Evolutionary conservation across 2,888 invertebrate species (phyloP), one percentile per base, ranked within the genome.

Genomic region (Brenthis ino): DNA sequence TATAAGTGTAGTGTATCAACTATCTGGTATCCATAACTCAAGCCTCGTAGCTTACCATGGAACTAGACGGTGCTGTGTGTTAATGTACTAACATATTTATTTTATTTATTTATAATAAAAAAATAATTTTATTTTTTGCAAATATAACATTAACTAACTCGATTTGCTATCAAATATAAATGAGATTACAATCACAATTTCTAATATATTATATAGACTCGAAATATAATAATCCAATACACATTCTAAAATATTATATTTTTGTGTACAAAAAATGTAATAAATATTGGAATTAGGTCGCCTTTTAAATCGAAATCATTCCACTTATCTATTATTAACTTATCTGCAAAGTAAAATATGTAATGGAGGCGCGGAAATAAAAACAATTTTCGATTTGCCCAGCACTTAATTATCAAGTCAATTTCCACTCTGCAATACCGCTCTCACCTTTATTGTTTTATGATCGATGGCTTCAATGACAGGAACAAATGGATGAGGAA

Each of bases 381-480:
- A 72, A 69, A 67, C 57, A 51, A 54, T 67, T 72, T 65, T 67
- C 60, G 57, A 65, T 69, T 71, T 63, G 61, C 56, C 56, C 37
- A 48, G 68, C 69, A 60, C 65, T 74, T 72, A 68, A 70, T 73
- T 72, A 71, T 66, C 66, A 67, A 72, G 70, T 73, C 56, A 73
- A 68, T 71, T 71, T 69, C 66, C 66, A 65, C 65, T 54, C 64
- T 70, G 73, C 68, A 72, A 71, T 61, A 63, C 60, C 65, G 73
- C 71, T 74, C 65, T 74, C 69, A 74, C 72, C 72, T 72, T 71
- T 75, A 76, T 75, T 76, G 72, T 75, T 76, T 74, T 72, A 73
- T 76, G 75, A 75, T 75, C 70, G 76, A 76, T 76, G 71, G 57
- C 50, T 64, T 53, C 67, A 67, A 50, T 71, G 76, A 75, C 76